Percentiles rank a stretch among this genome's conserved stretches.
Evolutionary conservation across 2,888 invertebrate species (phyloP).

Genomic region (Drosophila aldrichi): DNA sequence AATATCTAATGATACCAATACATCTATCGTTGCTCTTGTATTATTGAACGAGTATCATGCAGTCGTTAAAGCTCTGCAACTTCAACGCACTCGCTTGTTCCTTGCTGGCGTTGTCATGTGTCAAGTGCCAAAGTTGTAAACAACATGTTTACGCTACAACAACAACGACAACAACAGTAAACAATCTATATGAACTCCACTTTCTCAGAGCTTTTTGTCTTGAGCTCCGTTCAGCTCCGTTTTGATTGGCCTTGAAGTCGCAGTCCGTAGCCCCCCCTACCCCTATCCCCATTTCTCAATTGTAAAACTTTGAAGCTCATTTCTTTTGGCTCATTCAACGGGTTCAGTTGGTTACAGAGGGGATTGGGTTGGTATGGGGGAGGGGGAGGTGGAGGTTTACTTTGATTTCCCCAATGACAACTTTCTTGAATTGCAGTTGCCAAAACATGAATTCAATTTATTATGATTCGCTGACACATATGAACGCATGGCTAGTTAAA

Average conservation of each 20-base stretch:
- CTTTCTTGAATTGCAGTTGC: constrained; percentile 6
- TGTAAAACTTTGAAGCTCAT: constrained; percentile 3
- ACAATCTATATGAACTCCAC: constrained; percentile 17
- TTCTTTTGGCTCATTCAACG: constrained; percentile 15
- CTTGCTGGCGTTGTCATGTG: constrained; percentile 65
- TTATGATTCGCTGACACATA: not conserved
- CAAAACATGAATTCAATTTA: constrained; percentile 18
- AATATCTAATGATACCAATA: too few species aligned
- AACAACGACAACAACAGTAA: constrained; percentile 26
- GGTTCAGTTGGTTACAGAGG: not conserved
- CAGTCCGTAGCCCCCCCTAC: constrained; percentile 2
- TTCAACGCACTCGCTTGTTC: not conserved
- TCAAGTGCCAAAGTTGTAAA: constrained; percentile 67
- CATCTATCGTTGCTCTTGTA: not conserved
- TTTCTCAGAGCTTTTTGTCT: constrained; percentile 2
- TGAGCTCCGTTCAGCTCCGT: constrained; percentile 19
- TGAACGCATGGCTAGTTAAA: not conserved
- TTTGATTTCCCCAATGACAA: constrained; percentile 44
- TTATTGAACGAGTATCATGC: not conserved
- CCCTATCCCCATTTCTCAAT: not conserved
- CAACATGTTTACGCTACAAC: constrained; percentile 55
- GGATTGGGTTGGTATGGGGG: not conserved
- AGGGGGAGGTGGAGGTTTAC: too few species aligned
- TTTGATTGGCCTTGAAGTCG: constrained; percentile 42
- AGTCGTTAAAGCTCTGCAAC: not conserved